Evolutionary conservation across 2,797 vertebrate species (phyloP), one percentile per base, ranked within the genome.

Genomic region (Chaetophractus vellerosus): DNA sequence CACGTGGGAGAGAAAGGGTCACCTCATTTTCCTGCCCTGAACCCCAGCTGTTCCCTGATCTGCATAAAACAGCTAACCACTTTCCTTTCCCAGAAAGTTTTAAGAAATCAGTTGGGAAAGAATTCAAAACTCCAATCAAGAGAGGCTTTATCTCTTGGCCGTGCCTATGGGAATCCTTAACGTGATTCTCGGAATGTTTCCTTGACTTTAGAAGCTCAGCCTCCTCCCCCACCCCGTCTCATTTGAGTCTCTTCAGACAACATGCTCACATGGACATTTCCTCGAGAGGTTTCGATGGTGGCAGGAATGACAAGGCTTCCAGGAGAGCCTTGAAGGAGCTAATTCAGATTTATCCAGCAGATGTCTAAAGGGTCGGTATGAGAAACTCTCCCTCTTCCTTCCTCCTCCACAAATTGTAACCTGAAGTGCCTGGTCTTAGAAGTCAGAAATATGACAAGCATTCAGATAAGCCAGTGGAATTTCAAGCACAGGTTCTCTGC

Each of bases 401-500:
- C 68, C 80, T 84, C 11, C 61, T 94, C 52, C n/a, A 68, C 93
- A 96, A 87, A 92, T 72, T 81, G 61, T 52, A 96, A 96, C 95
- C 93, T 95, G 95, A 84, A 33, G 23, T 48, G 81, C 59, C 55
- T 19, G 59, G n/a, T 91, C 75, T 93, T 71, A 14, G 82, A 71
- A n/a, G 90, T 82, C 92, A 88, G 83, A 97, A 96, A 64, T 97
- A 97, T 96, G 96, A 89, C 96, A 97, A 96, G 50, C 75, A 97
- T 97, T 95, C 95, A 48, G 94, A 97, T 96, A 95, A 97, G 92
- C 71, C 85, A 9, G 1, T 72, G 96, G 96, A 96, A 93, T 96
- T 38, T 18, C 16, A 92, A 88, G 90, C 36, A 45, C 82, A 89
- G 85, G 85, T 90, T 88, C 11, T 6, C 1, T 21, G 24, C 76